Base-by-base conservation (phyloP, 2,797 vertebrate genomes). In the Mus caroli region DNA sequence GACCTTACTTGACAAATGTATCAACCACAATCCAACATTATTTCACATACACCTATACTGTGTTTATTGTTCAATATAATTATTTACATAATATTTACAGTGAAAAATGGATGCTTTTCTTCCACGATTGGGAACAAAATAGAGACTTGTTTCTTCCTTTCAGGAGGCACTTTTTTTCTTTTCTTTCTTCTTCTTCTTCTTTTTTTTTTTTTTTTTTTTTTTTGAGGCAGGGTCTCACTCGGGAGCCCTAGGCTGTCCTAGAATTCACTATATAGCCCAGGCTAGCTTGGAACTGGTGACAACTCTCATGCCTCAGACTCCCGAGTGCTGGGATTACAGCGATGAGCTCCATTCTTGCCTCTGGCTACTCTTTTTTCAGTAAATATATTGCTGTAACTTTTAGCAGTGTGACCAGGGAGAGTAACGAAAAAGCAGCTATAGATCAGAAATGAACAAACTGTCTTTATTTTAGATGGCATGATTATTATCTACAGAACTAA, bases 391-490 rank as follows among this genome's bases (percentile, higher is more conserved):
- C 50, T 85, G 26, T 28, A 50, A 52, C 37, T 77, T 69, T 4
- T 34, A 26, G 7, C 71, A 88, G 62, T 15, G 26, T 20, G 67
- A 31, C 24, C 31, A 87, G 34, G 37, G 37, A 73, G 62, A 26
- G 50, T 79, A 93, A 84, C 40, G 67, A 77, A 90, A 60, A 50
- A 31, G 40, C 52, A 19, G 15, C n/a, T 34, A 22, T 13, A 87
- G 13, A 89, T 19, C 71, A 92, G 34, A 80, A 91, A 52, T 46
- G 52, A 83, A 88, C 62, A 86, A 93, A 83, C 13, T 54, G 10
- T 11, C 34, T 34, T 34, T 43, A 71, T 93, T 71, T 91, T n/a
- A 92, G 56, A 50, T 71, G 46, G 71, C 37, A 58, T 56, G 46
- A 31, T 75, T 10, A 69, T 76, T 82, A 12, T 60, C 37, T 86